Base-by-base conservation (phyloP, 2,888 invertebrate genomes). In the Taenaris catops region DNA sequence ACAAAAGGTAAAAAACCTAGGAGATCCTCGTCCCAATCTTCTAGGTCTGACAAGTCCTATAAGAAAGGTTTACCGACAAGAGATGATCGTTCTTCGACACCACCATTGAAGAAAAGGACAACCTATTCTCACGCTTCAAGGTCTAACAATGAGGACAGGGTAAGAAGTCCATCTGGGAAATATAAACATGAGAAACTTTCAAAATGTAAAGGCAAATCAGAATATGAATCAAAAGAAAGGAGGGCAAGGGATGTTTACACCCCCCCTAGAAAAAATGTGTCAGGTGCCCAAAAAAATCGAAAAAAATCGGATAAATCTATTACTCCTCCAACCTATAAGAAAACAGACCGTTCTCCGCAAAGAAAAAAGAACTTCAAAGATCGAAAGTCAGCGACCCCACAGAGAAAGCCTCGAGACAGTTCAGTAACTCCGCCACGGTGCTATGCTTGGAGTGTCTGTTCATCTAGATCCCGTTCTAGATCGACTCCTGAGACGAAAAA, bases 371-470 rank as follows among this genome's bases (percentile, higher is more conserved):
- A 71, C 45, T 53, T 55, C 20, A 62, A 64, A 38, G 61, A 64
- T 10, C 55, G 53, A 10, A 58, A 56, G 36, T 54, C 60, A 23
- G 54, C 58, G 1, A 55, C 63, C 1, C 54, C 63, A 8, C 52
- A 58, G n/a, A 63, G 58, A 36, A 76, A 65, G 40, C 48, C 36
- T 4, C 63, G 66, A 48, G 72, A 81, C 4, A 68, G 62, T 48
- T 78, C 79, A 0, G 46, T 83, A 25, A 83, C 84, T 3, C 83
- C 84, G 5, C 83, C 84, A 0, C 76, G 74, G 41, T 68, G 75
- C 46, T 84, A 86, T 37, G 73, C 73, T 1, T 57, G 74, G 39
- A 65, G 55, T 40, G 52, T 49, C n/a, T 71, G 72, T 0, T 55
- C 59, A 4, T 66, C 67, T 1, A 72, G 64, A 42, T 76, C 76